These are phyloP conservation scores for Tillus elongatus DNA, from an alignment of 2,888 invertebrate genomes.

Conservation along the genomic window DNA sequence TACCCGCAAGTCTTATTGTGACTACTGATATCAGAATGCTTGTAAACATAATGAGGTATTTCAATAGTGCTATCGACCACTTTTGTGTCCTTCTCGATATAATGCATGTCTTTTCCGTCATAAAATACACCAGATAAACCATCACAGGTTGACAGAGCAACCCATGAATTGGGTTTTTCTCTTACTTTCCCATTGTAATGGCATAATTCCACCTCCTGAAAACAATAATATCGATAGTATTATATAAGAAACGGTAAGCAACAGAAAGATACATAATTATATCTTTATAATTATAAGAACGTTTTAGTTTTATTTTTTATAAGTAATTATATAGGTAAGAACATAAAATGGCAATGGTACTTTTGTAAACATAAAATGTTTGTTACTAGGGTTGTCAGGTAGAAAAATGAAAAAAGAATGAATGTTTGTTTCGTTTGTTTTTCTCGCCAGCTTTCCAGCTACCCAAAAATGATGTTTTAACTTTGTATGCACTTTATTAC, in stretches of 20 bases:
- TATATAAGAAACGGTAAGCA: conserved; percentile 4
- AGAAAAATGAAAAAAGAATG: no score
- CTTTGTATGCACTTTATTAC: no score
- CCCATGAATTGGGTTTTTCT: conserved; percentile 63
- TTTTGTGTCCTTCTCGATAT: conserved; percentile 50
- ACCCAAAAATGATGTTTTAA: no score
- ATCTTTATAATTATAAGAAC: no score
- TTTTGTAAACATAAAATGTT: no score
- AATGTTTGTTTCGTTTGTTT: no score
- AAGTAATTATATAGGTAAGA: no score
- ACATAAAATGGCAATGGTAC: no score
- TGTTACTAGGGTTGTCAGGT: no score
- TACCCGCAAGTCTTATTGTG: conserved; percentile 55
- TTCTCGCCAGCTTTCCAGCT: no score
- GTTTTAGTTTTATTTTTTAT: no score
- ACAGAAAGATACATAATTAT: no score
- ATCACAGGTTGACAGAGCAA: conserved; percentile 74
- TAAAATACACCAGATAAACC: conserved; percentile 65
- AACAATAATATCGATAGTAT: conserved; percentile 11
- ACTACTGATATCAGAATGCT: conserved; percentile 49
- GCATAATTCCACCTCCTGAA: conserved; percentile 62
- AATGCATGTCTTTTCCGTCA: conserved; percentile 67
- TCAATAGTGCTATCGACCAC: conserved; percentile 12
- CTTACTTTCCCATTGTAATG: conserved; percentile 71
- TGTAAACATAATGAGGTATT: conserved; percentile 43